Conservation (phyloP, 2,797 vertebrate genomes). For the Micropoecilia bifurca region DNA sequence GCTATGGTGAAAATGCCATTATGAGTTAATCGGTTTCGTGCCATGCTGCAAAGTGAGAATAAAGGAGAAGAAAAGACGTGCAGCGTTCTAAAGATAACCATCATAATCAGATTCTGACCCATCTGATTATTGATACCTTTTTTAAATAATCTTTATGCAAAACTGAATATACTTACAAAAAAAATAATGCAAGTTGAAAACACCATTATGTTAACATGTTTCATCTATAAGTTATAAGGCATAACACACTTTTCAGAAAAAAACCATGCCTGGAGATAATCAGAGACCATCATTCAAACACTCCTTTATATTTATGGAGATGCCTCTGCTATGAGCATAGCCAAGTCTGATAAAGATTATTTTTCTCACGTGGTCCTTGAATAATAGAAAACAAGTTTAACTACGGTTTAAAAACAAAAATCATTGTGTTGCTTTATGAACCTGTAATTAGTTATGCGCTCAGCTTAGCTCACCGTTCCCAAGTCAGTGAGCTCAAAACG, state of each 20-base stretch:
- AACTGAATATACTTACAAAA: not conserved
- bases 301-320: not conserved
- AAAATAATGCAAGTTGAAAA: not conserved
- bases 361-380: not conserved
- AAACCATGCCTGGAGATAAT: not conserved
- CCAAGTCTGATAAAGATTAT: not conserved
- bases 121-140: not conserved
- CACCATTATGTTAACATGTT: not conserved
- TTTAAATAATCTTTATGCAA: not conserved
- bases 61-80: not conserved
- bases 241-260: not conserved
- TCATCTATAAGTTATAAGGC: not conserved
- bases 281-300: not conserved
- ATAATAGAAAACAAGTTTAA: not conserved
- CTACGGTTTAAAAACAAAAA: not conserved
- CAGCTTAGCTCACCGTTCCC: not conserved
- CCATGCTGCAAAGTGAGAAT: conserved; percentile 5
- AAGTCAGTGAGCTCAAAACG: not conserved
- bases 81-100: not conserved
- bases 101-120: not conserved
- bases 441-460: not conserved
- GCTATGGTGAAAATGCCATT: conserved; percentile 22
- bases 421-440: not conserved
- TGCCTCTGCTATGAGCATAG: not conserved
- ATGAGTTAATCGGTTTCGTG: conserved; percentile 26